A percentile compares a stretch with the other conserved stretches of the same genome.
phyloP scores from a whole-genome alignment of 2,888 invertebrate genomes.

The Thera britannica region DNA sequence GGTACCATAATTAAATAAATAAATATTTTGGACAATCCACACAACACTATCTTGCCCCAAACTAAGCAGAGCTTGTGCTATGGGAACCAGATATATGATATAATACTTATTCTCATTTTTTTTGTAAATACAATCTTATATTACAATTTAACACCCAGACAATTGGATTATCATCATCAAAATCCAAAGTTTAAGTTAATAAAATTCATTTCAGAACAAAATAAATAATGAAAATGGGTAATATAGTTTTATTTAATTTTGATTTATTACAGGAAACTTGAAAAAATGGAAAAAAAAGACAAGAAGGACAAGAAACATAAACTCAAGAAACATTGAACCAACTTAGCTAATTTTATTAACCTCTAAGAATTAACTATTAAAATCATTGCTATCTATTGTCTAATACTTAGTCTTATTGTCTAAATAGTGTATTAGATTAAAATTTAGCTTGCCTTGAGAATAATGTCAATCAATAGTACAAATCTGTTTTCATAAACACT shows the following conservation, averaged over 20 bases:
- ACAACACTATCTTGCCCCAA: no score
- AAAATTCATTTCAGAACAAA: no score
- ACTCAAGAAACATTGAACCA: constrained; percentile 55
- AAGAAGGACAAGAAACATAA: constrained; percentile 73
- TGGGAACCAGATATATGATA: no score
- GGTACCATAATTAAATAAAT: no score
- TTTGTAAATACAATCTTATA: no score
- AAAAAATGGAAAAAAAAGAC: constrained; percentile 86
- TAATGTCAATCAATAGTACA: constrained; percentile 24
- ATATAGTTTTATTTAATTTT: background rate
- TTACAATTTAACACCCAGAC: no score
- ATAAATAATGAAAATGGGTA: no score
- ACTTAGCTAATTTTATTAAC: background rate
- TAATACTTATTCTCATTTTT: no score
- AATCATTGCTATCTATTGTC: background rate
- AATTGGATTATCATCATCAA: no score
- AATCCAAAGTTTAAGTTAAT: no score
- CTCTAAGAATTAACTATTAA: background rate
- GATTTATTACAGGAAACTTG: constrained; percentile 84
- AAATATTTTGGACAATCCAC: no score
- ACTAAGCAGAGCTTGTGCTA: no score
- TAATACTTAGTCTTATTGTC: background rate
- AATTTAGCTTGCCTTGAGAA: constrained; percentile 17
- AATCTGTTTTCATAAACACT: constrained; percentile 16
- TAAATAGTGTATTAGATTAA: constrained; percentile 4